phyloP scores from a whole-genome alignment of 2,797 vertebrate species.

The Scarus forsteni region DNA sequence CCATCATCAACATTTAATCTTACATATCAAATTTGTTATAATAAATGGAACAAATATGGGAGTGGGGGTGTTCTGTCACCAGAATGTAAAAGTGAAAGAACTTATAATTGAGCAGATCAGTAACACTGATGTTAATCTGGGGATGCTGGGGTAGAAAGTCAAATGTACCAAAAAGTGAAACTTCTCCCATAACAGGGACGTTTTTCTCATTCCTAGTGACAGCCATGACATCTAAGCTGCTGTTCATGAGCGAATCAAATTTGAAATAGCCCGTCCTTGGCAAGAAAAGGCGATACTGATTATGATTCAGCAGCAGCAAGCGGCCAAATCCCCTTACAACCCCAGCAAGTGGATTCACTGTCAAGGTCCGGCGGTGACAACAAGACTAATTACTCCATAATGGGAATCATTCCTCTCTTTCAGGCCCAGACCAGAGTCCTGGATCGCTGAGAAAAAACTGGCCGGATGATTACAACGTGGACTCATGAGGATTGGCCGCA shows the following conservation, averaged over 20 bases:
- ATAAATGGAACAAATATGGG: too few relatives aligned
- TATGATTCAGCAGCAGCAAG: conserved; percentile 69
- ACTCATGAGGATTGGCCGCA: conserved; percentile 55
- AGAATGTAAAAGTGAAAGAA: conserved; percentile 22
- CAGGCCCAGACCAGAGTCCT: conserved; percentile 59
- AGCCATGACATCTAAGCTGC: conserved; percentile 15
- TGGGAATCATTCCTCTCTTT: conserved; percentile 78
- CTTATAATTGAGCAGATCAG: not conserved
- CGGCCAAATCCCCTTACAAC: conserved; percentile 70
- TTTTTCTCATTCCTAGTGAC: conserved; percentile 2
- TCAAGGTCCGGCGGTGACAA: conserved; percentile 78
- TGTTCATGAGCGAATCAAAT: conserved; percentile 40
- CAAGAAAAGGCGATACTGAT: conserved; percentile 54
- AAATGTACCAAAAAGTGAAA: conserved; percentile 6
- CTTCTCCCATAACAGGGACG: conserved; percentile 3
- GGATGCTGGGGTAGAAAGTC: conserved; percentile 14
- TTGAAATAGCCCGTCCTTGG: conserved; percentile 52
- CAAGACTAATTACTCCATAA: conserved; percentile 82
- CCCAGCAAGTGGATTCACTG: conserved; percentile 71
- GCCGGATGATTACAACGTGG: conserved; percentile 67
- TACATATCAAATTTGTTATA: too few relatives aligned
- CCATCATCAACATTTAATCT: too few relatives aligned
- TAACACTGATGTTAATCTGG: conserved; percentile 1
- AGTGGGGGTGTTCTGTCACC: conserved; percentile 13
- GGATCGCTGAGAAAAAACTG: conserved; percentile 55